Base-by-base conservation (phyloP, 2,888 invertebrate genomes). In the Furcula furcula region DNA sequence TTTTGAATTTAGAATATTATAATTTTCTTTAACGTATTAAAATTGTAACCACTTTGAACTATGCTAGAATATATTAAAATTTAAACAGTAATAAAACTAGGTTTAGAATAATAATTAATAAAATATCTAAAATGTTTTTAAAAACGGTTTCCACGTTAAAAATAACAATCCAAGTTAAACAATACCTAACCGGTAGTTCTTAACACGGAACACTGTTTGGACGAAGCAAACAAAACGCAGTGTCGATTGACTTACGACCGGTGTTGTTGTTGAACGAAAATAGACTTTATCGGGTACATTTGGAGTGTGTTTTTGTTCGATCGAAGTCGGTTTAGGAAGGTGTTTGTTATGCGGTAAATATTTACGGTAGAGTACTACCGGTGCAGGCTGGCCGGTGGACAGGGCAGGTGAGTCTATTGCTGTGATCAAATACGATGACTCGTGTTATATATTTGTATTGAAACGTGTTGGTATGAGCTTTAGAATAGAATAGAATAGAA, bases 161-260 rank as follows among this genome's bases (percentile, higher is more conserved):
- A 76, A 76, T 76, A 78, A 67, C 66, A 54, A 62, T 61, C n/a
- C 40, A 47, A 64, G 59, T 67, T 66, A 70, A 75, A 71, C 74
- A 72, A 65, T 69, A 65, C 66, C 67, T 65, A 59, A 58, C 54
- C 59, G 60, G 61, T 52, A 60, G 64, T 59, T 62, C 52, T 58
- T 56, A 57, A 55, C 50, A 10, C 29, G 45, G 42, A 45, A 49
- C 45, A 21, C 42, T 66, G 68, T 67, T 67, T 63, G 61, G 53
- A 50, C 55, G 54, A 57, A 48, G 51, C 69, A 52, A 54, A 56
- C 48, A 56, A 31, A 33, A 29, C 28, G 27, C 29, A n/a, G 41
- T 50, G 68, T 50, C 57, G 64, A 72, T 54, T 54, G 71, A 71
- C 61, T 72, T 49, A 56, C 46, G 49, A 49, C 29, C 38, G 1